phyloP scores from a whole-genome alignment of 2,888 invertebrate species.

The Agrochola circellaris region DNA sequence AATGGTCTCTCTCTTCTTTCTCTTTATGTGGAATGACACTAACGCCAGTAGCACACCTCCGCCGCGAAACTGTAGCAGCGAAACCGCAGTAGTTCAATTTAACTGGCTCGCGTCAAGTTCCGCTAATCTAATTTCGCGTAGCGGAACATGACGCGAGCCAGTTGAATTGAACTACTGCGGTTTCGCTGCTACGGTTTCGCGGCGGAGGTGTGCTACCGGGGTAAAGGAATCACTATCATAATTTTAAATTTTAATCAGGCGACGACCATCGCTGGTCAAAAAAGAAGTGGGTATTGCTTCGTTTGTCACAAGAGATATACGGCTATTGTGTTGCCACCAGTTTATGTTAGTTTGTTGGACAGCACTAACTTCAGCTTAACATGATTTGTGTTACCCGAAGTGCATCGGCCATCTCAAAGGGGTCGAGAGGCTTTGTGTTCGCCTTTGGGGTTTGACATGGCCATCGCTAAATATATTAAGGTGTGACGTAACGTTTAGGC shows the following conservation, averaged over 20 bases:
- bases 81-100: no score
- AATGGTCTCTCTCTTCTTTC: background rate
- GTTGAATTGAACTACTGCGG: no score
- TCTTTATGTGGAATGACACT: no score
- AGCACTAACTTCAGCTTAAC: background rate
- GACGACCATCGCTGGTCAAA: background rate
- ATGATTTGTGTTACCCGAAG: constrained; percentile 14
- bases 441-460: constrained; percentile 1
- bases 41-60: no score
- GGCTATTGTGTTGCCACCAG: background rate
- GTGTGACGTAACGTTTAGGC: background rate
- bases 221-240: background rate
- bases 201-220: no score
- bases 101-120: no score
- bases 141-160: no score
- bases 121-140: no score
- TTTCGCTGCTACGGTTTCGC: no score
- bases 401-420: constrained; percentile 14
- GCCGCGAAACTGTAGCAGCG: no score
- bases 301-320: background rate
- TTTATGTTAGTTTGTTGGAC: background rate
- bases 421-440: constrained; percentile 1
- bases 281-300: background rate
- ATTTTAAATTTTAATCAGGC: background rate
- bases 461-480: constrained; percentile 3